Evolutionary conservation across 2,113 vertebrate species (phyloP), one percentile per base, ranked within the genome.

Genomic region (Saiga tatarica): DNA sequence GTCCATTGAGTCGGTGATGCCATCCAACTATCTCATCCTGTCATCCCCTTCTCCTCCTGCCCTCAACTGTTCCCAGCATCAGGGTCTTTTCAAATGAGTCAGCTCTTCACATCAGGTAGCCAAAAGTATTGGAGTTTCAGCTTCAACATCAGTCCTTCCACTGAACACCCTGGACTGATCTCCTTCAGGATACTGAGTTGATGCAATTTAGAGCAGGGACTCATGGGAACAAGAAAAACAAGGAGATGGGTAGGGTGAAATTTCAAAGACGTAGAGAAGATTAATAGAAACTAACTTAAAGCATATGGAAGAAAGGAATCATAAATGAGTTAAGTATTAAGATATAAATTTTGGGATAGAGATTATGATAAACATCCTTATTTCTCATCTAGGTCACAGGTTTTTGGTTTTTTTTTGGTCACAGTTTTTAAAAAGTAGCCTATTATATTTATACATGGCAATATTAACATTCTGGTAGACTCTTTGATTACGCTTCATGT

Each of bases 211-310:
- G 17, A 91, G 50, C 4, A 87, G 10, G 33, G 71, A 93, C 28
- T 96, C 28, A 90, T 57, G 39, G 39, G 78, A 91, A 42, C 8
- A 87, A 64, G 53, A 12, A 76, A 53, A 59, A 74, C 87, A 78
- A 57, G 55, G 16, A 93, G 59, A 60, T n/a, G 62, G n/a, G 23
- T 30, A 25, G 45, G 28, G 26, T 30, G 39, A 47, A 92, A 87
- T 94, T 83, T 91, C 82, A 91, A 83, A 62, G 28, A 87, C 52
- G 33, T 42, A 42, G 6, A 59, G 52, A 36, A 59, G 36, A 36
- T 84, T 96, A 96, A 87, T 3, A 95, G 45, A 95, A 93, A 96
- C 50, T 81, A 90, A 47, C 26, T 85, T 85, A 74, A 91, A 96
- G 83, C 64, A 67, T 26, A 76, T 67, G 3, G 47, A 88, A 76